Percentiles rank a stretch among this genome's conserved stretches.
phyloP scores from a whole-genome alignment of 2,888 invertebrate species.

The Mesorhabditis sp. region DNA sequence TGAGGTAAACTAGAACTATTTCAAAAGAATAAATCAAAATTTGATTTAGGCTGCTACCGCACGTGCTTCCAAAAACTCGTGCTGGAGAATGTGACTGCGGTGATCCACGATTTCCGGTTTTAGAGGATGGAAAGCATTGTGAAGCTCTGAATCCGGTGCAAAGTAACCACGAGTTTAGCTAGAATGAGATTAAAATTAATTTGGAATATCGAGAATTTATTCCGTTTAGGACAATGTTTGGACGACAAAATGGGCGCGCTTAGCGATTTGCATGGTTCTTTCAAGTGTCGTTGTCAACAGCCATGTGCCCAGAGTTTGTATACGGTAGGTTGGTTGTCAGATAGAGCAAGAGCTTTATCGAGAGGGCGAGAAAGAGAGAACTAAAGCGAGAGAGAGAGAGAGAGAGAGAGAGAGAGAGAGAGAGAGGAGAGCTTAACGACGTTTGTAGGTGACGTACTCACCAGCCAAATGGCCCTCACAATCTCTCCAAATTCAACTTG shows the following conservation, averaged over 20 bases:
- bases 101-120: conserved; percentile 55
- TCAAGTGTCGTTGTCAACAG: conserved; percentile 50
- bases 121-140: conserved; percentile 38
- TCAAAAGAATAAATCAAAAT: background rate
- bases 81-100: conserved; percentile 53
- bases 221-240: conserved; percentile 47
- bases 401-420: background rate
- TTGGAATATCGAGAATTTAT: background rate
- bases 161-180: conserved; percentile 22
- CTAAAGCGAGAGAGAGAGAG: too few species aligned
- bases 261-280: conserved; percentile 44
- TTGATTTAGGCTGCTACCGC: conserved; percentile 47
- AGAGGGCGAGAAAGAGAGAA: too few species aligned
- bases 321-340: conserved; percentile 17
- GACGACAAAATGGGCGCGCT: conserved; percentile 44
- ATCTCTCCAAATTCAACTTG: conserved; percentile 51
- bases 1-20: conserved; percentile 29
- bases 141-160: conserved; percentile 45
- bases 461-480: conserved; percentile 54
- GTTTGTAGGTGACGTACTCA: conserved; percentile 37
- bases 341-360: too few species aligned
- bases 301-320: conserved; percentile 52
- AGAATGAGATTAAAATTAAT: background rate
- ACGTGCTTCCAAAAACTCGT: conserved; percentile 54
- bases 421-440: background rate